Evolutionary conservation across 1,140 invertebrate genomes (phyloP).

Genomic region (Coenobita brevimanus): DNA sequence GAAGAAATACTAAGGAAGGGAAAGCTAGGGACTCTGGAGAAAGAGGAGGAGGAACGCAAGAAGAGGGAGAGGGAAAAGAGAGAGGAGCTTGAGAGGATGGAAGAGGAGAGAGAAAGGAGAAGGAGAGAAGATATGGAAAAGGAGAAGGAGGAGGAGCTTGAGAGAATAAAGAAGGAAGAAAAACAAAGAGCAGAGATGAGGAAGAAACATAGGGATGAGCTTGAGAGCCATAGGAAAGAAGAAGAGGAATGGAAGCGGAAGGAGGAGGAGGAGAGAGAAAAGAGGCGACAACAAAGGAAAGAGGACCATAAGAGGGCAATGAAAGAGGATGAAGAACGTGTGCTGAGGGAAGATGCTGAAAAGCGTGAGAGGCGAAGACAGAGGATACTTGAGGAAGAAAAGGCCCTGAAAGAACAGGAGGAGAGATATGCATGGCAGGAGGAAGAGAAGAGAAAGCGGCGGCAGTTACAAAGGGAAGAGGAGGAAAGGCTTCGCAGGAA

Average conservation of each 20-base stretch:
- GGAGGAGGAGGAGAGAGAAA: slow-evolving; percentile 41
- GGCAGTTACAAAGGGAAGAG: slow-evolving; percentile 15
- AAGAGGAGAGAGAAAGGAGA: slow-evolving; percentile 68
- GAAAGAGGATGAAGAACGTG: slow-evolving; percentile 40
- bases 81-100: slow-evolving; percentile 41
- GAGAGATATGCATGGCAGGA: slow-evolving; percentile 61
- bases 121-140: slow-evolving; percentile 1
- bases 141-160: slow-evolving; percentile 23
- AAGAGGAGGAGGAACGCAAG: slow-evolving; percentile 30
- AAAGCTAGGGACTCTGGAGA: slow-evolving; percentile 18
- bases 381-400: slow-evolving; percentile 52
- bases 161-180: slow-evolving; percentile 55
- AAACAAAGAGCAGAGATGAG: slow-evolving; percentile 62
- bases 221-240: slow-evolving; percentile 34
- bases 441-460: not conserved
- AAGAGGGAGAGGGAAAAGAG: slow-evolving; percentile 40
- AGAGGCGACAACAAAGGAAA: slow-evolving; percentile 58
- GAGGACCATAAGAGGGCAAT: slow-evolving; percentile 51
- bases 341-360: not conserved
- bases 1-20: slow-evolving; percentile 41
- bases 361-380: slow-evolving; percentile 67
- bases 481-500: slow-evolving; percentile 17
- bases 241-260: slow-evolving; percentile 32
- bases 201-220: slow-evolving; percentile 31
- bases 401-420: slow-evolving; percentile 52